phyloP scores from a whole-genome alignment of 2,113 vertebrate genomes.

The Chroicocephalus ridibundus region DNA sequence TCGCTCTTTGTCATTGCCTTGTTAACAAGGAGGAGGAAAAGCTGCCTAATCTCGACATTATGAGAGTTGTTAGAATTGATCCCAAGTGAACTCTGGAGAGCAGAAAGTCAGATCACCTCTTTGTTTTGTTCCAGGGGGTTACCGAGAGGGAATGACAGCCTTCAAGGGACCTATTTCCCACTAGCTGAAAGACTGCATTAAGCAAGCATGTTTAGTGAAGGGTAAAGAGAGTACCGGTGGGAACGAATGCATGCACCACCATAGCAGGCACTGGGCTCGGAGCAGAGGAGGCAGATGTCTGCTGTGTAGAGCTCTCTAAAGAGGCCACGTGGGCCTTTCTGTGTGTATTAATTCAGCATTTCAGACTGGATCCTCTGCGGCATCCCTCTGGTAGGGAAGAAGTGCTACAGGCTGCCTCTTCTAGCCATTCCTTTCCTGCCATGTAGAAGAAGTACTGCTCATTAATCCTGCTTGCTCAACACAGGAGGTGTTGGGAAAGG shows the following conservation, averaged over 20 bases:
- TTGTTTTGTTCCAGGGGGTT: constrained; percentile 66
- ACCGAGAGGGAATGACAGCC: constrained; percentile 69
- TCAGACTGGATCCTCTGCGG: not conserved
- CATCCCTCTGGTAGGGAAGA: not conserved
- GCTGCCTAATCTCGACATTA: constrained; percentile 69
- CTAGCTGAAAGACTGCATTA: constrained; percentile 70
- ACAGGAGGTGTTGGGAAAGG: not conserved
- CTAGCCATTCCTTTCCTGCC: not conserved
- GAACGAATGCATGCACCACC: not conserved
- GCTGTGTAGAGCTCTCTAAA: constrained; percentile 42
- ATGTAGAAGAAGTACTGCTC: not conserved
- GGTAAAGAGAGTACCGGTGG: constrained; percentile 65
- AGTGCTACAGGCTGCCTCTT: not conserved
- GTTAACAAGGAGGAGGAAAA: constrained; percentile 70
- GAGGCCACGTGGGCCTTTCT: not conserved
- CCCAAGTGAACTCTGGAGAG: constrained; percentile 70
- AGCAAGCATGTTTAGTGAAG: constrained; percentile 70
- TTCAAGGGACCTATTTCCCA: constrained; percentile 73
- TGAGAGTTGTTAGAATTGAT: constrained; percentile 72
- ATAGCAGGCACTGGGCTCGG: not conserved
- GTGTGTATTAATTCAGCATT: not conserved
- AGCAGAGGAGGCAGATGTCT: constrained; percentile 39
- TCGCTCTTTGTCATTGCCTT: constrained; percentile 59
- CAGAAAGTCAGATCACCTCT: constrained; percentile 70
- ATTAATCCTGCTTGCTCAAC: not conserved